Base-by-base conservation (phyloP, 1,140 invertebrate species). In the Venturia canescens region DNA sequence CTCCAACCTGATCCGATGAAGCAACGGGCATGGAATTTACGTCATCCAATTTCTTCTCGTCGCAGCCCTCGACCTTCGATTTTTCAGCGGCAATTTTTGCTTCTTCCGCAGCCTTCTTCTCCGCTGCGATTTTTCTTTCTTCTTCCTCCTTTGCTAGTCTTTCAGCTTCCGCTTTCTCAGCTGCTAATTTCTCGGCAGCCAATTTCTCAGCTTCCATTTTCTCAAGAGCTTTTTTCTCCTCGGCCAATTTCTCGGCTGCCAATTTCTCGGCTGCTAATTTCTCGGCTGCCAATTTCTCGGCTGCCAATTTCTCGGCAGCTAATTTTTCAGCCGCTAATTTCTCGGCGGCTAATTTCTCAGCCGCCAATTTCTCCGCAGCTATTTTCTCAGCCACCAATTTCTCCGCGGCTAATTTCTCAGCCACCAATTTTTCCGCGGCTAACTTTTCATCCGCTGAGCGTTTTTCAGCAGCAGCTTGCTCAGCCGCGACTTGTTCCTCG, bases 141-240 rank as follows among this genome's bases (percentile, higher is more conserved):
- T 63, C 60, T 3, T 23, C n/a, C 60, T 63, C 21, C 21, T 6
- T 4, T 0, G 66, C 27, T 31, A 69, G 0, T 23, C 27, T 63
- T 21, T 60, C 75, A 0, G 75, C 75, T n/a, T 13, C 82, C 27
- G n/a, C 16, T 67, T 82, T 81, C 57, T 77, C 31, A 48, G 79
- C 63, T 26, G 18, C 18, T 78, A 67, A 21, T 18, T 83, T 60
- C 16, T 75, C 57, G 11, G 1, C 7, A 21, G 57, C 34, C 53
- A 70, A 16, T 21, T 18, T 63, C 66, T 69, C 66, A 3, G 66
- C 66, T 3, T 2, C 23, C 26, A 66, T 29, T 66, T 66, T 29
- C 27, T 66, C 60, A 9, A 29, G 29, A 3, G 26, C 66, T 31
- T 18, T 16, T 69, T 29, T n/a, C 29, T 69, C 18, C 0, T 13